Evolutionary conservation across 2,797 vertebrate species (phyloP), one percentile per base, ranked within the genome.

Genomic region (Sebastes taczanowskii): DNA sequence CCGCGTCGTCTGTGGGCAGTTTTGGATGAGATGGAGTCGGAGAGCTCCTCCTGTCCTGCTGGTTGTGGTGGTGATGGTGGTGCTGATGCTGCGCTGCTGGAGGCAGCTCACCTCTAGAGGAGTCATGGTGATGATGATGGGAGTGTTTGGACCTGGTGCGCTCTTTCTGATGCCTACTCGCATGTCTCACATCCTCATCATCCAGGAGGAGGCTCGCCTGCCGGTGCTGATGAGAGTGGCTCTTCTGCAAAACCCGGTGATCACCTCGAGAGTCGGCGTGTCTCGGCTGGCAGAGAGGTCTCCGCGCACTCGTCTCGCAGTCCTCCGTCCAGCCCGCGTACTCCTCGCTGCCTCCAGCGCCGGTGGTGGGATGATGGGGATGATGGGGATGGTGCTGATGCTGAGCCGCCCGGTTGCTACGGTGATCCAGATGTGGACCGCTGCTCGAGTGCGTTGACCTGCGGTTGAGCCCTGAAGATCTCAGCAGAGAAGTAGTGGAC

Each of bases 251-350:
- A 14, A 74, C 87, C 69, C 94, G 94, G 64, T 90, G 92, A 71
- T 91, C 94, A 65, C 88, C 63, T 13, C 87, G 80, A 2, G 78
- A 58, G 56, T 91, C 91, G 3, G 78, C 69, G 8, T 89, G 86
- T 27, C 92, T 95, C 1, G 97, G 97, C 70, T 96, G 96, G 92
- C 97, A 98, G 34, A 98, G 95, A 58, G 97, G 97, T 97, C 98
- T 97, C 91, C 96, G 95, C 32, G 95, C 96, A 74, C 97, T 98
- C 65, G 96, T 95, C 84, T 98, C 97, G 87, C 95, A 94, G 69
- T 96, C 96, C 71, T 95, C 95, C 69, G 88, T 82, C 92, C 95
- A 94, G 55, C 82, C 86, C 29, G 90, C 80, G n/a, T 91, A 94
- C 38, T 89, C 91, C 38, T 89, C 91, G 20, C 83, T 66, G 63